These are phyloP conservation scores for Pteromalus puparum DNA, from an alignment of 1,140 invertebrate species.

Conservation along the genomic window DNA sequence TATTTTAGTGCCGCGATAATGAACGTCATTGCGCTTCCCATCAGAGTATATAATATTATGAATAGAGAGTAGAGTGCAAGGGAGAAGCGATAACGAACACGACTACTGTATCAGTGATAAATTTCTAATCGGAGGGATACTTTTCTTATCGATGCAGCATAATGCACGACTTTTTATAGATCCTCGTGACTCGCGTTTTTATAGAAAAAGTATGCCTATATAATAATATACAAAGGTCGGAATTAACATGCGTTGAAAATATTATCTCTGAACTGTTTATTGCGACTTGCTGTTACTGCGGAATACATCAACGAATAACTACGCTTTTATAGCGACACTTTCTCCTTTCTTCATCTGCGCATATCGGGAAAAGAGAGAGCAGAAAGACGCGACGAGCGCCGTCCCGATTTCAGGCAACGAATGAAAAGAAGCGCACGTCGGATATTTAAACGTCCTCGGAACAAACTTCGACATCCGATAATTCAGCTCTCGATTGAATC, in stretches of 20 bases:
- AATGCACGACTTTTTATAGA: too few relatives aligned
- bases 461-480: too few relatives aligned
- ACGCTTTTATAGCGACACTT: conserved; percentile 8
- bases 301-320: neutral
- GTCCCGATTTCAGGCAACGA: neutral
- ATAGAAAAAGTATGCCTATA: too few relatives aligned
- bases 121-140: too few relatives aligned
- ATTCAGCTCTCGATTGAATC: too few relatives aligned
- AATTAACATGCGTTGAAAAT: neutral
- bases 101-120: too few relatives aligned
- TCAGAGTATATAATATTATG: too few relatives aligned
- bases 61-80: too few relatives aligned
- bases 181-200: too few relatives aligned
- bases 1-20: neutral
- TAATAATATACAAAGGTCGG: neutral
- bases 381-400: too few relatives aligned
- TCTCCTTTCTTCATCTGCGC: neutral
- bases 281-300: neutral
- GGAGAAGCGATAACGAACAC: too few relatives aligned
- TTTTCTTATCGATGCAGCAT: too few relatives aligned
- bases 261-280: neutral
- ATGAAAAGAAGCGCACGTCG: neutral
- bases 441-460: neutral
- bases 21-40: neutral
- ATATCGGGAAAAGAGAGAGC: neutral